Percentiles rank a stretch among this genome's conserved stretches.
phyloP scores from a whole-genome alignment of 2,797 vertebrate species.

The Somateria mollissima region DNA sequence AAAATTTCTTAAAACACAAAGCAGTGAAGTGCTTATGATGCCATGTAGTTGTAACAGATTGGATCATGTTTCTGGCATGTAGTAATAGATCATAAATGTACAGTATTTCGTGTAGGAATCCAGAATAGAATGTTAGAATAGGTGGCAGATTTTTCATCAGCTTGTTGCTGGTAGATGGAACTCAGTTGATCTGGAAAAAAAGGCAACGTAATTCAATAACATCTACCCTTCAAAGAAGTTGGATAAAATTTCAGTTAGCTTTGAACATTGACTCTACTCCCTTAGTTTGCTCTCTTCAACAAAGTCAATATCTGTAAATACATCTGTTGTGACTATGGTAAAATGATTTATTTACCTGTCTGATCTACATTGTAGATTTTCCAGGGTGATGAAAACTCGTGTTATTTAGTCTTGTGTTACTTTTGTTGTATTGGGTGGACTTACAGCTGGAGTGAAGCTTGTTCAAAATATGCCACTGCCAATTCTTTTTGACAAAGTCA shows the following conservation, averaged over 20 bases:
- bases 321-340: background rate
- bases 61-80: background rate
- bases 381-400: background rate
- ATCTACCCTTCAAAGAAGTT: background rate
- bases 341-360: background rate
- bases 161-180: background rate
- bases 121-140: background rate
- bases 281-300: background rate
- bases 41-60: background rate
- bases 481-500: background rate
- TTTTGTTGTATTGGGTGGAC: background rate
- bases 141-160: background rate
- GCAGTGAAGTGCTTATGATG: rapidly evolving
- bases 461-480: background rate
- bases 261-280: background rate
- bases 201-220: background rate
- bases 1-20: background rate
- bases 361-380: background rate
- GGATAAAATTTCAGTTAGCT: background rate
- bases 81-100: background rate
- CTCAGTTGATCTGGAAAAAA: background rate
- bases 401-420: background rate
- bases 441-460: background rate
- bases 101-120: background rate
- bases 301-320: background rate